These are phyloP conservation scores for Drosophila lowei DNA, from an alignment of 1,140 invertebrate genomes.

Conservation along the genomic window DNA sequence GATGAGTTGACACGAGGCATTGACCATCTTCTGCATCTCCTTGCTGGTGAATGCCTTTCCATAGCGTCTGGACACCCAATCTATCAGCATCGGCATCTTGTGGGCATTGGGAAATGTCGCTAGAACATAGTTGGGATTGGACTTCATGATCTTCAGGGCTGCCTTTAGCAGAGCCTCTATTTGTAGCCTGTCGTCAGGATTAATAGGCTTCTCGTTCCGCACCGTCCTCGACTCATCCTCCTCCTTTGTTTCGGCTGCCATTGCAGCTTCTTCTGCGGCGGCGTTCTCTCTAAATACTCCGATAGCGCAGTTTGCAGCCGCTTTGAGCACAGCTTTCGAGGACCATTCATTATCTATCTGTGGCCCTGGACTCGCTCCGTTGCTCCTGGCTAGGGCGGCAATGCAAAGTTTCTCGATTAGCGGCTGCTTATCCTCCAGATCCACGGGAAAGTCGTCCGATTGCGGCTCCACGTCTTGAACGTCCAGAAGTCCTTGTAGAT, in stretches of 20 bases:
- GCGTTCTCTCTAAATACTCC: not conserved
- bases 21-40: slow-evolving; percentile 16
- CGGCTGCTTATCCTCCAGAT: slow-evolving; percentile 16
- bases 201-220: slow-evolving; percentile 18
- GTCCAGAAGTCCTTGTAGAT: not conserved
- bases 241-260: not conserved
- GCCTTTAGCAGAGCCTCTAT: slow-evolving; percentile 53
- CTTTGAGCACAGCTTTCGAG: not conserved
- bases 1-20: slow-evolving; percentile 4
- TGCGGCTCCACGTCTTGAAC: not conserved
- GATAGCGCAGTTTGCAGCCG: slow-evolving; percentile 23
- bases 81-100: slow-evolving; percentile 53
- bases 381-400: slow-evolving; percentile 13
- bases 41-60: slow-evolving; percentile 45
- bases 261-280: not conserved
- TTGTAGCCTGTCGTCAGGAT: slow-evolving; percentile 54
- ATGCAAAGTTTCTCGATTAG: slow-evolving; percentile 35
- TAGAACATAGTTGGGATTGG: slow-evolving; percentile 62
- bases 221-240: not conserved
- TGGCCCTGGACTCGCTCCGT: not conserved
- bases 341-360: not conserved
- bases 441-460: slow-evolving; percentile 3
- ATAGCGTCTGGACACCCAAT: slow-evolving; percentile 70
- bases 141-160: slow-evolving; percentile 41
- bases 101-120: slow-evolving; percentile 73